Evolutionary conservation across 2,888 invertebrate genomes (phyloP), one percentile per base, ranked within the genome.

Genomic region (Willowsia nigromaculata): DNA sequence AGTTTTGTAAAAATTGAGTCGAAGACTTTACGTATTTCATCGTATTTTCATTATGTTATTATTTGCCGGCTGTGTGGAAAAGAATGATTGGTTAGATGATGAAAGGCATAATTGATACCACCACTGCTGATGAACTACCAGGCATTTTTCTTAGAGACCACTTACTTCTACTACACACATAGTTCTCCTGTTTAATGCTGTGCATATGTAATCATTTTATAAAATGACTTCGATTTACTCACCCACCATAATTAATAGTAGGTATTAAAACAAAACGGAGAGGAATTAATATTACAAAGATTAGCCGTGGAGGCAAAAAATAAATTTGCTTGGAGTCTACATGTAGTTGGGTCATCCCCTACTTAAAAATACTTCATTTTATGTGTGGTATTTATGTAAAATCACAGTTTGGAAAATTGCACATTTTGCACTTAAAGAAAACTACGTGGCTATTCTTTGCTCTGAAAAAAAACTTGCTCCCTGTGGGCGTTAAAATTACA

Each of bases 401-500:
- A 43, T 76, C 59, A 56, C 40, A 43, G 43, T 47, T 86, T 71
- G 37, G 65, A 80, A 40, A 86, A 68, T 80, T 68, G 40, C 80
- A 68, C 37, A 37, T 40, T 65, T 68, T 82, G 40, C 82, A 59
- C 50, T 27, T 27, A 15, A 62, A 80, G 27, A 13, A 74, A 76
- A 30, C 53, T n/a, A n/a, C n/a, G n/a, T n/a, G n/a, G n/a, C n/a
- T n/a, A n/a, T n/a, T n/a, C n/a, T n/a, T n/a, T n/a, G n/a, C n/a
- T n/a, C n/a, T 37, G 74, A 13, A 13, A 71, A 40, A 68, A 68
- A 59, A 81, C 9, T 74, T 74, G 74, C 85, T 27, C 30, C 47
- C 11, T 27, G 82, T 88, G 82, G 82, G 87, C 82, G 82, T 88
- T 43, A 25, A 88, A 85, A 80, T 80, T 81, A 53, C 53, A 3